phyloP scores from a whole-genome alignment of 2,888 invertebrate species.

The Amphipoea lucens region DNA sequence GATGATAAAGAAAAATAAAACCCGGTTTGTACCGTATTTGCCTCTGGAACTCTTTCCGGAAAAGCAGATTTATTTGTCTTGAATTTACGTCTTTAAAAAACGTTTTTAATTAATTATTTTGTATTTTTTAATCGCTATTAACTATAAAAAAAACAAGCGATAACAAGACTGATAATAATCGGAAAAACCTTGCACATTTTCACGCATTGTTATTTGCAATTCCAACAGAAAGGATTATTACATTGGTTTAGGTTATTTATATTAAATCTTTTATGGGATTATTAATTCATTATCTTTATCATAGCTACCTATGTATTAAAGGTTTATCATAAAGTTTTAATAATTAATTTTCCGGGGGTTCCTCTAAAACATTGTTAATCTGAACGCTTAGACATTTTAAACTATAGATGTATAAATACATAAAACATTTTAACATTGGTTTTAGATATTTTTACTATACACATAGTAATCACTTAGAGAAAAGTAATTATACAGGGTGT shows the following conservation, averaged over 20 bases:
- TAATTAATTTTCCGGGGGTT: background rate
- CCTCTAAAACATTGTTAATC: background rate
- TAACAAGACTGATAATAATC: conserved; percentile 7
- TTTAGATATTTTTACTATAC: background rate
- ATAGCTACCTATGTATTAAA: conserved; percentile 1
- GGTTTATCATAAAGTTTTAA: background rate
- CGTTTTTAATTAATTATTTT: background rate
- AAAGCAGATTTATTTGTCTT: background rate
- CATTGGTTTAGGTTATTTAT: conserved; percentile 13
- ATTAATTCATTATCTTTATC: conserved; percentile 26
- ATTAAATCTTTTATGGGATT: conserved; percentile 15
- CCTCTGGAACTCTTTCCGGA: background rate
- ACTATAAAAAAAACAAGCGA: conserved; percentile 4
- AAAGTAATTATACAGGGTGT: background rate
- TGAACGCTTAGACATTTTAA: no score
- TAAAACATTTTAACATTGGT: background rate
- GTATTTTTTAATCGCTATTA: background rate
- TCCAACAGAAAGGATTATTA: conserved; percentile 31
- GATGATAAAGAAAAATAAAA: background rate
- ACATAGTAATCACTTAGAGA: background rate
- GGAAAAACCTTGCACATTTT: background rate
- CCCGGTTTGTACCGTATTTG: no score
- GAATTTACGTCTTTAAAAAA: background rate
- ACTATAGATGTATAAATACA: no score
- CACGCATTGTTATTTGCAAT: background rate